Evolutionary conservation across 2,113 vertebrate species (phyloP), one percentile per base, ranked within the genome.

Genomic region (Silurus meridionalis): DNA sequence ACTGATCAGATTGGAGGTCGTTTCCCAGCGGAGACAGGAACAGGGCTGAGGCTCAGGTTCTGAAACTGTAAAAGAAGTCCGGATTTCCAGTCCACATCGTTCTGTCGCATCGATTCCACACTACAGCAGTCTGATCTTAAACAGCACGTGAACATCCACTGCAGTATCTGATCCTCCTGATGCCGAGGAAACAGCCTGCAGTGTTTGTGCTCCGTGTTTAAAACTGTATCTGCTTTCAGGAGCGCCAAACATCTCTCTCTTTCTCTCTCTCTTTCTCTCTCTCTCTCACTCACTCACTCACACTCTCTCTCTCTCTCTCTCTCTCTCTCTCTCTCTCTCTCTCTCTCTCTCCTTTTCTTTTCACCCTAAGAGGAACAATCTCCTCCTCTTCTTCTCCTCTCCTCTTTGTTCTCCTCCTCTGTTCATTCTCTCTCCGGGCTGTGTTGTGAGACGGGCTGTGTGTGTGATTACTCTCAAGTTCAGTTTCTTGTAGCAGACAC

Each of bases 401-500:
- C 28, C 28, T 37, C 37, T 37, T 37, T 37, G 37, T 37, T 37
- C 37, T 37, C 37, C 37, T 37, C 37, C 37, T 37, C 37, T 37
- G 37, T 37, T 37, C 28, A 37, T 37, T 37, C 37, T 37, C 2
- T 37, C 37, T 37, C 37, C 37, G 37, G 37, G 37, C 37, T 37
- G 37, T 37, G 28, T 37, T 37, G 28, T 37, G 28, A 37, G 28
- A 37, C 37, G 37, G 37, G 37, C 2, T 37, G 37, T n/a, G 8
- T 71, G n/a, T 71, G 61, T 71, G 63, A 88, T 80, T 50, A 58
- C 63, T 21, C 3, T 37, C 15, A 14, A 52, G 64, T 53, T 63
- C 50, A 77, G 82, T 55, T 60, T 9, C 28, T 88, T 55, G 46
- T 69, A 81, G 13, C 60, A 37, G 58, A 84, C 66, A 37, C 23